Conservation (phyloP, 2,888 invertebrate genomes). For the Tenodera sinensis region DNA sequence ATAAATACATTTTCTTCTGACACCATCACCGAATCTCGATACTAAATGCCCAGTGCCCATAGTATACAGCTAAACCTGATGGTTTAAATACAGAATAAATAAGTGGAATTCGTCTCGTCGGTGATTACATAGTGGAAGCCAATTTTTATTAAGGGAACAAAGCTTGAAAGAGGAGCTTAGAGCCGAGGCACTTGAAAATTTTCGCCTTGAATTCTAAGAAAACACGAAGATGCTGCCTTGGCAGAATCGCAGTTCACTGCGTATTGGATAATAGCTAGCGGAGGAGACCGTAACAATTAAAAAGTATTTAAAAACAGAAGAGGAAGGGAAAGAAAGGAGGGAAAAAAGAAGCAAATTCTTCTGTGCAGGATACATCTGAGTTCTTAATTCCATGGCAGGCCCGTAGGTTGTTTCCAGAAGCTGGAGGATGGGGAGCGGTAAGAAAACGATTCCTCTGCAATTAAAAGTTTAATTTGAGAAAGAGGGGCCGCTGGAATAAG, state of each 20-base stretch:
- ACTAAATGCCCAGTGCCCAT: too few relatives aligned
- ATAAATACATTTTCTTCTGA: too few relatives aligned
- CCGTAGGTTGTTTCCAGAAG: not conserved
- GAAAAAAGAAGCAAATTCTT: not conserved
- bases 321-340: not conserved
- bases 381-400: constrained; percentile 5
- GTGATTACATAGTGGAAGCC: too few relatives aligned
- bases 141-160: not conserved
- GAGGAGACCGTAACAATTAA: not conserved
- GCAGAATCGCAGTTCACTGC: not conserved
- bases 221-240: not conserved
- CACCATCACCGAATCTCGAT: too few relatives aligned
- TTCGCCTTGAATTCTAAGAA: not conserved
- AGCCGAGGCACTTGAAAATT: not conserved
- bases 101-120: too few relatives aligned
- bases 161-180: not conserved
- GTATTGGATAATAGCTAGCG: constrained; percentile 2
- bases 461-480: constrained; percentile 28
- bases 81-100: too few relatives aligned
- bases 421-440: not conserved
- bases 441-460: constrained; percentile 27
- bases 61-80: too few relatives aligned
- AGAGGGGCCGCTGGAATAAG: constrained; percentile 1
- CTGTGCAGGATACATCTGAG: constrained; percentile 1
- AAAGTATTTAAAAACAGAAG: not conserved